Base-by-base conservation (phyloP, 2,888 invertebrate genomes). In the Minunthozetes semirufus region DNA sequence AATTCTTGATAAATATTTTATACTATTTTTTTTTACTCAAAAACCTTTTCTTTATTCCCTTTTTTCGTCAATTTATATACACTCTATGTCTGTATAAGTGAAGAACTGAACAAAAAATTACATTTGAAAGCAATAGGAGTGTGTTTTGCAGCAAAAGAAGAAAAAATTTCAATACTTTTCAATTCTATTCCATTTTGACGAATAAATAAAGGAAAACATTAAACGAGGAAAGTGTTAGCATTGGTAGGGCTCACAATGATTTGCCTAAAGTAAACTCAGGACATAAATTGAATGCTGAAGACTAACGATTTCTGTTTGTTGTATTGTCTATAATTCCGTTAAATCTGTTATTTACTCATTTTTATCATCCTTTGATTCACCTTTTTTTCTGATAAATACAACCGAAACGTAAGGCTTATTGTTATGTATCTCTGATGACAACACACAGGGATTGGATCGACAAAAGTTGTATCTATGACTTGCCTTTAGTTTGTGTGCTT, bases 1-100 rank as follows among this genome's bases (percentile, higher is more conserved):
- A 25, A 56, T 56, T 56, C 56, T 19, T 56, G 22, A 56, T 56
- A 56, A 56, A 56, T 56, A 56, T 56, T 56, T 56, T 56, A 56
- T 56, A 22, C 56, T 11, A 6, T 56, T 19, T 19, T 50, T 50
- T 19, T 19, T 50, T 50, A 2, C n/a, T 56, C 5, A 22, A 56
- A 13, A 56, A 5, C 56, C 17, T 19, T 56, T 19, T n/a, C n/a
- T 50, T n/a, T n/a, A 6, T 50, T 11, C 17, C 4, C 25, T 13
- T 6, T 50, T 17, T 50, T 9, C 17, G 22, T 25, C 25, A 22
- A 19, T 56, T 25, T 56, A 19, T 56, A 25, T 25, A 22, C 56
- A 56, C 56, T 56, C 56, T 22, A 56, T 56, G 25, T 3, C 25
- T 56, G 50, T 50, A 50, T 50, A 56, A 19, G 25, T 42, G 42